Evolutionary conservation across 2,888 invertebrate species (phyloP), one percentile per base, ranked within the genome.

Genomic region (Cephus rjabovi): DNA sequence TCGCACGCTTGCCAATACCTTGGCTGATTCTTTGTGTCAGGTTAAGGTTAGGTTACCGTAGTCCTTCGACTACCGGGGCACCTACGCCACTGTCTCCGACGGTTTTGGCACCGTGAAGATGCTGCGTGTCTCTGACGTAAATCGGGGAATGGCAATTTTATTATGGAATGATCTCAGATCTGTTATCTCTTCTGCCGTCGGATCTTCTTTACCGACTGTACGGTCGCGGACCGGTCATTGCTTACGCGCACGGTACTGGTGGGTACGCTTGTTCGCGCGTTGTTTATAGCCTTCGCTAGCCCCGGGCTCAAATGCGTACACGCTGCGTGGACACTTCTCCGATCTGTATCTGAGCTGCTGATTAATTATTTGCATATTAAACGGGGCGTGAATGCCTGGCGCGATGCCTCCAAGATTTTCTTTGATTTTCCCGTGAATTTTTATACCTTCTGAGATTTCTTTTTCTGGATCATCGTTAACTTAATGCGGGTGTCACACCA

Each of bases 291-390:
- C 76, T 34, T 74, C 76, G 74, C 76, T 80, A 77, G 71, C 68
- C 56, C 33, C 30, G 56, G 34, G 77, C 73, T 75, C 37, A 56
- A 35, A 34, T 30, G 74, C 74, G 75, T 73, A 77, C 75, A 77
- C 75, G 40, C 40, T 75, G 76, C 76, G 69, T 68, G 71, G 69
- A 70, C 73, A 56, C 69, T 73, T 81, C 74, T 77, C 74, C 77
- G 80, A 83, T 85, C 80, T 74, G 71, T 83, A 81, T 82, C 83
- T 75, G 33, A 69, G 69, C 74, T 77, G 74, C 80, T 82, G 83
- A 85, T 84, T 83, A 85, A 83, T 84, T 83, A 81, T 83, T 82
- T 78, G 79, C 79, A 75, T 80, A 80, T 82, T 79, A 76, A 77
- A 74, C 76, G 73, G 70, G 78, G 79, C 77, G 74, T 74, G 74